phyloP scores from a whole-genome alignment of 1,140 invertebrate species.

The Meloidogyne floridensis region DNA sequence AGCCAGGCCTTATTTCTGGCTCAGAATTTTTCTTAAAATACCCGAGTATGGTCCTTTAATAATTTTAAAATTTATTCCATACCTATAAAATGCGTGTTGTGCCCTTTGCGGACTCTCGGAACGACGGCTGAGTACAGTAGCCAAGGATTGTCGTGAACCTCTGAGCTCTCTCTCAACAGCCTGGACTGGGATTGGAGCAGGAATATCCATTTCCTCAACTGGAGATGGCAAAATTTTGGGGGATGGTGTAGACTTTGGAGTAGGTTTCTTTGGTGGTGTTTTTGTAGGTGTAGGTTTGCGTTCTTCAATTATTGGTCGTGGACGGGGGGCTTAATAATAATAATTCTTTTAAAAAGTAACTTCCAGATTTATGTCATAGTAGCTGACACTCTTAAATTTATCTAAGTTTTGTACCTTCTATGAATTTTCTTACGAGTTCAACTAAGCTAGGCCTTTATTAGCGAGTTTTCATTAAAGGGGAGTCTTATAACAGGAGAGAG shows the following conservation, averaged over 20 bases:
- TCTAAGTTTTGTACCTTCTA: too few species aligned
- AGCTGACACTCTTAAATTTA: too few species aligned
- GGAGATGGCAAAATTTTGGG: conserved; percentile 60
- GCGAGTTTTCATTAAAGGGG: too few species aligned
- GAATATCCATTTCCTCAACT: conserved; percentile 55
- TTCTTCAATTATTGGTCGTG: neutral
- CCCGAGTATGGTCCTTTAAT: too few species aligned
- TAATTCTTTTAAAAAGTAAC: too few species aligned
- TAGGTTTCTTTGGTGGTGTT: neutral
- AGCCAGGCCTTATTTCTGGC: too few species aligned
- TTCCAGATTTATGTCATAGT: too few species aligned
- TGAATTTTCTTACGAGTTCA: too few species aligned
- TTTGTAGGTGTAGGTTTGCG: conserved; percentile 6
- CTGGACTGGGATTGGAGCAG: conserved; percentile 47
- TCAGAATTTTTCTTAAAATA: too few species aligned
- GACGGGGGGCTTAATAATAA: neutral
- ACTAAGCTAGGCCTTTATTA: too few species aligned
- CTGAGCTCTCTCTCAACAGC: conserved; percentile 54
- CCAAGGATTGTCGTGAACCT: conserved; percentile 46
- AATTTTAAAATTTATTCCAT: neutral
- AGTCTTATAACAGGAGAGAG: too few species aligned
- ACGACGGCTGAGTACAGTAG: conserved; percentile 2
- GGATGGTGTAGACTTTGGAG: neutral
- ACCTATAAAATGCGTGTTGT: conserved; percentile 58
- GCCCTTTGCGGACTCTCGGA: conserved; percentile 40